These are phyloP conservation scores for Eupithecia insigniata DNA, from an alignment of 2,888 invertebrate genomes.

Conservation along the genomic window DNA sequence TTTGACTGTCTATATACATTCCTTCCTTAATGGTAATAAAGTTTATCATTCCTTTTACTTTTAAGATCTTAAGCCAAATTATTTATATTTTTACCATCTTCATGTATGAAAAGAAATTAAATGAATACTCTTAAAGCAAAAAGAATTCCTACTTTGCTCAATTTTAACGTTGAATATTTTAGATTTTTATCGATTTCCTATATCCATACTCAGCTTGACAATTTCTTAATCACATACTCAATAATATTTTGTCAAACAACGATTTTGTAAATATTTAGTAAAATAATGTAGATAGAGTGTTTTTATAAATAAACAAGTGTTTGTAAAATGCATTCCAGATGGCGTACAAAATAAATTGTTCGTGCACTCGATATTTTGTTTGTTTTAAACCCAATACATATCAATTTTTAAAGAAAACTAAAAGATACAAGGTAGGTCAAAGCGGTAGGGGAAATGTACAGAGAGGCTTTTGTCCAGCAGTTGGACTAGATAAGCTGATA, in stretches of 20 bases:
- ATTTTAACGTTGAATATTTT: constrained; percentile 47
- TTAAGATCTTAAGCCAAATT: constrained; percentile 24
- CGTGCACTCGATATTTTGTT: constrained; percentile 72
- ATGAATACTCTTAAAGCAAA: constrained; percentile 44
- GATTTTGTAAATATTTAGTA: constrained; percentile 61
- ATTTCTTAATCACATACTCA: constrained; percentile 74
- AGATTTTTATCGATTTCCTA: constrained; percentile 46
- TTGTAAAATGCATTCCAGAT: constrained; percentile 73
- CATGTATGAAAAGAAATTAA: constrained; percentile 21
- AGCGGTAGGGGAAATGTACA: not conserved
- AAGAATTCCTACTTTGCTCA: constrained; percentile 60
- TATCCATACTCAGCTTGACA: constrained; percentile 67
- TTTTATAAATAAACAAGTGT: constrained; percentile 64
- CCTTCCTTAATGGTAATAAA: constrained; percentile 37
- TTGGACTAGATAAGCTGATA: not conserved
- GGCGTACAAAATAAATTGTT: constrained; percentile 81
- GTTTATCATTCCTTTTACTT: constrained; percentile 29
- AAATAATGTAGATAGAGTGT: constrained; percentile 61
- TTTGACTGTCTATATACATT: constrained; percentile 48
- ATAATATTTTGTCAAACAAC: constrained; percentile 55
- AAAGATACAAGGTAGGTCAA: not conserved
- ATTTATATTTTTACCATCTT: constrained; percentile 17
- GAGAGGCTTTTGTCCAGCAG: not conserved
- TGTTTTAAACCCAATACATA: constrained; percentile 52
- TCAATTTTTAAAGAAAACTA: not conserved